Evolutionary conservation across 1,140 invertebrate genomes (phyloP).

Genomic region (Trinorchestia longiramus): DNA sequence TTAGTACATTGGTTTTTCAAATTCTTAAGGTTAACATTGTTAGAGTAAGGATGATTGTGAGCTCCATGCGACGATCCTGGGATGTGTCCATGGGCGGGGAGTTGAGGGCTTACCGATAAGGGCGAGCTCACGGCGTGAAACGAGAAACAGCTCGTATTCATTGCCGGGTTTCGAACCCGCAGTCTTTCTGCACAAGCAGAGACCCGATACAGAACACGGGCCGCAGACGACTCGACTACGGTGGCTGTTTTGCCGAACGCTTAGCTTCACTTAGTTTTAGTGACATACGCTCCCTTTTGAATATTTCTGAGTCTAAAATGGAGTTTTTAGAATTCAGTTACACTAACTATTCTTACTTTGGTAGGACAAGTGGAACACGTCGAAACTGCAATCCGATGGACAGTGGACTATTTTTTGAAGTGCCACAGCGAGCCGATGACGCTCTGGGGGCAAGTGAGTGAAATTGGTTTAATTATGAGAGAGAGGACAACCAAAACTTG

Average conservation of each 20-base stretch:
- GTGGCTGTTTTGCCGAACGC: background rate
- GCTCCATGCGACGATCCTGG: too few species aligned
- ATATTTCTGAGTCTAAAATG: background rate
- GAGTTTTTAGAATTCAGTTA: background rate
- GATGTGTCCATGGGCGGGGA: too few species aligned
- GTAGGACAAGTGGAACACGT: constrained; percentile 57
- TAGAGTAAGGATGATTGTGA: too few species aligned
- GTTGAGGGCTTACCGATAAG: too few species aligned
- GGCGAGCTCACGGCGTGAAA: too few species aligned
- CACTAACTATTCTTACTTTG: background rate
- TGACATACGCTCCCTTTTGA: background rate
- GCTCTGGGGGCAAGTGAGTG: constrained; percentile 66
- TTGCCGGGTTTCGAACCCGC: too few species aligned
- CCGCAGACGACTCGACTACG: too few species aligned
- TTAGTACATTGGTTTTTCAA: too few species aligned
- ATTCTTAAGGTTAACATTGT: too few species aligned
- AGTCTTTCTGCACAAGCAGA: too few species aligned
- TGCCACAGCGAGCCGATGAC: constrained; percentile 52
- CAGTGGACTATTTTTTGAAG: constrained; percentile 57
- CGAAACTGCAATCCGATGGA: constrained; percentile 59
- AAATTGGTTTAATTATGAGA: background rate
- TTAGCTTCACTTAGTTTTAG: background rate
- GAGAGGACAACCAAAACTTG: background rate
- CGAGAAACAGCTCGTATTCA: too few species aligned
- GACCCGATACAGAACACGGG: too few species aligned